These are phyloP conservation scores for Loxodonta africana DNA, from an alignment of 2,113 vertebrate species.

Conservation along the genomic window DNA sequence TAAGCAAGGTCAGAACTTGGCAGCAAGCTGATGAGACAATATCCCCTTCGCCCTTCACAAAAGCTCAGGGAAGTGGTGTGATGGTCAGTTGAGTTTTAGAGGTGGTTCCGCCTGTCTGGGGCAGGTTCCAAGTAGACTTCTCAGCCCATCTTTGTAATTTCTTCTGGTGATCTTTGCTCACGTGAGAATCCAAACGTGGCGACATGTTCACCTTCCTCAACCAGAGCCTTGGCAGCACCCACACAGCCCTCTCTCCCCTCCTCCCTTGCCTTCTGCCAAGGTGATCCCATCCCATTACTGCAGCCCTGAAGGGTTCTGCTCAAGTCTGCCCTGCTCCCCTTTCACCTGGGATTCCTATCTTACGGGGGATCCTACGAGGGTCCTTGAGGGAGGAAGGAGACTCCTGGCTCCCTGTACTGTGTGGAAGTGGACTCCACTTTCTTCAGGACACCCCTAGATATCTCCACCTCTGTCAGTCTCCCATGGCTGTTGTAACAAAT, in stretches of 20 bases:
- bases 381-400: not conserved
- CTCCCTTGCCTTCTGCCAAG: too few species aligned
- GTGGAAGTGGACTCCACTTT: too few species aligned
- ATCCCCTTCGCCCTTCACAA: too few species aligned
- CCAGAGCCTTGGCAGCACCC: not conserved
- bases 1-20: not conserved
- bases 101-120: accelerated
- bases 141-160: not conserved
- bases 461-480: not conserved
- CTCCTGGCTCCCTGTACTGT: not conserved
- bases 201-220: not conserved
- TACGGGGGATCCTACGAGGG: not conserved
- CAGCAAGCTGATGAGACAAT: not conserved
- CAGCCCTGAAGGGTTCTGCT: not conserved
- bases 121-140: too few species aligned
- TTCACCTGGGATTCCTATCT: not conserved
- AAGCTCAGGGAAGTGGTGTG: not conserved
- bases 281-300: not conserved
- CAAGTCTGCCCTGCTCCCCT: not conserved
- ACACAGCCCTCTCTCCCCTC: accelerated
- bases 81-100: not conserved
- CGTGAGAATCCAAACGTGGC: not conserved
- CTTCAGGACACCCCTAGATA: not conserved
- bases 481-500: not conserved
- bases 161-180: not conserved